Percentiles rank a stretch among this genome's conserved stretches.
These are phyloP conservation scores for Liopterus haemorrhoidalis DNA, from an alignment of 2,888 invertebrate species.

Conservation along the genomic window DNA sequence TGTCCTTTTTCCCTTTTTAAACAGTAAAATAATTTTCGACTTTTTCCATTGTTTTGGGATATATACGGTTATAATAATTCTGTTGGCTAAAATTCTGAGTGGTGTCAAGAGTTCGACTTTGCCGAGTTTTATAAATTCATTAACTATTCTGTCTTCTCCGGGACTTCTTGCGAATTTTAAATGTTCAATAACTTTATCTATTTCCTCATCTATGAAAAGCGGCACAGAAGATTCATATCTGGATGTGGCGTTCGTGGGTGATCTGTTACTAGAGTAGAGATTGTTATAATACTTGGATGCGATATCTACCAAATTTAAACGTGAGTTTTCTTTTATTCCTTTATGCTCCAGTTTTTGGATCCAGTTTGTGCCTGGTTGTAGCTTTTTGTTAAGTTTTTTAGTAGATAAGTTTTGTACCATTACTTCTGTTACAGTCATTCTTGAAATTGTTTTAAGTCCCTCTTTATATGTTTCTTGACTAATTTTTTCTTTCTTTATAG, in stretches of 20 bases:
- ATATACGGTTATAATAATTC: conserved; percentile 6
- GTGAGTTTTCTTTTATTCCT: neutral
- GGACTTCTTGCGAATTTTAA: conserved; percentile 4
- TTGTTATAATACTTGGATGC: conserved; percentile 2
- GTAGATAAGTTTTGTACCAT: conserved; percentile 2
- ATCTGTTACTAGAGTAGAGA: neutral
- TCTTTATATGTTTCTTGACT: neutral
- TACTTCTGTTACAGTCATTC: neutral
- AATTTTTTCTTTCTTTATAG: too few relatives aligned
- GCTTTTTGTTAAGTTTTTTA: neutral
- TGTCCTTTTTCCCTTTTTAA: conserved; percentile 1
- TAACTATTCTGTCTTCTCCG: neutral
- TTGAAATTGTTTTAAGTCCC: neutral
- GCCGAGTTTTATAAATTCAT: conserved; percentile 7
- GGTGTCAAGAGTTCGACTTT: neutral
- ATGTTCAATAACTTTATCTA: conserved; percentile 3
- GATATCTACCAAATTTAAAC: neutral
- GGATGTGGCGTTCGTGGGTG: neutral
- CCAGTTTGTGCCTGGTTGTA: neutral
- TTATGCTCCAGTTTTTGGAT: neutral
- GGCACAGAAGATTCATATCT: neutral
- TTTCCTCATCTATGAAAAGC: conserved; percentile 3
- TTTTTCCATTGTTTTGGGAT: conserved; percentile 4
- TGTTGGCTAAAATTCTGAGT: neutral
- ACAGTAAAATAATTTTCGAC: neutral